A percentile compares a stretch with the other conserved stretches of the same genome.
phyloP scores from a whole-genome alignment of 2,797 vertebrate species.

The Phrynocephalus vlangalii region DNA sequence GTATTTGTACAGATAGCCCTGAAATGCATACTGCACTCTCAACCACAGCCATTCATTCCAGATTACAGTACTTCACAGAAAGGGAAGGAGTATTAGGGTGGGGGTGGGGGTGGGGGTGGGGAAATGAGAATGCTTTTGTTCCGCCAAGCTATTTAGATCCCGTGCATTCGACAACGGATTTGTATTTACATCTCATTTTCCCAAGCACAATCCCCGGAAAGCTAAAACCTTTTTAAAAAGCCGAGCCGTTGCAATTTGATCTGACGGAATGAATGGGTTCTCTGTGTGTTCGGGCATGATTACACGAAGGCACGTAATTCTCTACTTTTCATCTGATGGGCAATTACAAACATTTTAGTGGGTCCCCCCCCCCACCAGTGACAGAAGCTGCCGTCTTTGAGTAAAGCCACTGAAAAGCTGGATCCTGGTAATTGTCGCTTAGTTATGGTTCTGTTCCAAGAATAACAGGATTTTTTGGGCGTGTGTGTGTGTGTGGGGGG shows the following conservation, averaged over 20 bases:
- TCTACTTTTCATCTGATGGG: constrained; percentile 75
- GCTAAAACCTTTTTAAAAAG: constrained; percentile 50
- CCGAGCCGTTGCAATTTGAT: constrained; percentile 73
- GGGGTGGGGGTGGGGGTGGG: no score
- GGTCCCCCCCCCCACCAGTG: constrained; percentile 74
- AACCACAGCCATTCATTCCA: background rate
- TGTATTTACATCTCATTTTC: constrained; percentile 57
- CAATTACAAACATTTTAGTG: constrained; percentile 71
- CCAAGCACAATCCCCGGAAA: constrained; percentile 59
- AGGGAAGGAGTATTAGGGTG: no score
- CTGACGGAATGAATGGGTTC: constrained; percentile 65
- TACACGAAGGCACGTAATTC: constrained; percentile 73
- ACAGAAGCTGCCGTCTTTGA: constrained; percentile 69
- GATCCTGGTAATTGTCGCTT: constrained; percentile 71
- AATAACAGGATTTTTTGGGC: constrained; percentile 65
- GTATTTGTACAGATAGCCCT: no score
- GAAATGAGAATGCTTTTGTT: background rate
- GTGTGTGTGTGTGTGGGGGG: background rate
- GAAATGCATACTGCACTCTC: background rate
- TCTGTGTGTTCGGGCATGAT: constrained; percentile 73
- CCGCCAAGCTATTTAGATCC: background rate
- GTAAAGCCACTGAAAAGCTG: constrained; percentile 58
- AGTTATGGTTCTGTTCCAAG: constrained; percentile 63
- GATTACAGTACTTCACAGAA: background rate
- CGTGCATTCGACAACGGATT: background rate